Conservation (phyloP, 2,888 invertebrate species). For the Harpalus rufipes region DNA sequence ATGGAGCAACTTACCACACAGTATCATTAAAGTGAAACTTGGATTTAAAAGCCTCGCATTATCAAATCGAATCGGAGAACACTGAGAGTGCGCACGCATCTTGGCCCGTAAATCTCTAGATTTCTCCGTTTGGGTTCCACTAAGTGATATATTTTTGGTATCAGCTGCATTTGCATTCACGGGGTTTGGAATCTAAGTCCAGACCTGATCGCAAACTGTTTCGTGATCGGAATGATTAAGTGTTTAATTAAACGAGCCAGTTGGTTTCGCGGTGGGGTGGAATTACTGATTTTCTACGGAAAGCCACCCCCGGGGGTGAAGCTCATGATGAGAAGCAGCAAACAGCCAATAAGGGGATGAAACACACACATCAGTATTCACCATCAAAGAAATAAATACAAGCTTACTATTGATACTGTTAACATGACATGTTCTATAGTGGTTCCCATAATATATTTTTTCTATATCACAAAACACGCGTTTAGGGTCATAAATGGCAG, state of each 20-base stretch:
- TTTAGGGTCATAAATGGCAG: no score
- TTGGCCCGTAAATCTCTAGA: constrained; percentile 12
- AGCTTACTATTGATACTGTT: no score
- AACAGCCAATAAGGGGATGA: background rate
- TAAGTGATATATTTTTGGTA: constrained; percentile 66
- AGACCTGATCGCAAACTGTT: constrained; percentile 61
- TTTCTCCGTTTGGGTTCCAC: constrained; percentile 10
- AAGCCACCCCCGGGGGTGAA: background rate
- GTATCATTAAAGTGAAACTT: constrained; percentile 50
- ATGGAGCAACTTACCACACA: constrained; percentile 46
- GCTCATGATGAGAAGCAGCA: background rate
- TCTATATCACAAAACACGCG: no score
- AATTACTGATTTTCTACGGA: constrained; percentile 65
- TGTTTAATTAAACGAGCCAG: constrained; percentile 67
- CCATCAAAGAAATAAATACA: no score
- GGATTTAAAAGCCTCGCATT: constrained; percentile 43
- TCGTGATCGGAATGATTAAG: constrained; percentile 66
- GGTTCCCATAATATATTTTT: no score
- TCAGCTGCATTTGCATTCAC: constrained; percentile 66
- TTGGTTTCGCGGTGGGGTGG: constrained; percentile 66
- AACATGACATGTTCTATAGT: no score
- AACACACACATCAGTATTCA: no score
- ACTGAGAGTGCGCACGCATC: constrained; percentile 23
- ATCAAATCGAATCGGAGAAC: constrained; percentile 34
- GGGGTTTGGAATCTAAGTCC: constrained; percentile 21